Base-by-base conservation (phyloP, 1,140 invertebrate species). In the Schmidtea mediterranea region DNA sequence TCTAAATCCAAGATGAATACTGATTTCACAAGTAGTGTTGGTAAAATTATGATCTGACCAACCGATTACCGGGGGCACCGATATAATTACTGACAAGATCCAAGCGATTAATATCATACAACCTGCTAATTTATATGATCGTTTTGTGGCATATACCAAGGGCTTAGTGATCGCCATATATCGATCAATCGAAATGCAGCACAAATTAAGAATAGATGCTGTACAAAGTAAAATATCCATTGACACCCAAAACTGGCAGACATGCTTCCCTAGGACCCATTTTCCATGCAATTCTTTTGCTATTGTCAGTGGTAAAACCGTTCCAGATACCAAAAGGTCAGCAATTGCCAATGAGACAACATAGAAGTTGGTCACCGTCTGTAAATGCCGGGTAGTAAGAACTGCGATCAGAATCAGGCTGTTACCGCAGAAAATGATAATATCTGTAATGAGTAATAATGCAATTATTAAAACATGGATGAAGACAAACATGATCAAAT, bases 281-380 rank as follows among this genome's bases (percentile, higher is more conserved):
- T 53, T 52, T 19, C 53, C 51, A 8, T 55, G 49, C 12, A 61
- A 48, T 51, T 62, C 60, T 9, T 55, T 47, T 12, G 55, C 49
- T n/a, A 62, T 59, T 22, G 59, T 56, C 49, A 68, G 68, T 2
- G 66, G 66, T 49, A 69, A 53, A 37, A 69, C 62, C 19, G 62
- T 48, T 43, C 63, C 55, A 24, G 64, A 66, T 6, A 67, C 51
- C 19, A 67, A 49, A 39, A 68, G 55, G 52, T 68, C 66, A 13
- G 60, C 56, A 22, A 63, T 46, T 22, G 84, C 86, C 52, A 92
- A 70, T 21, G 81, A 87, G 26, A 86, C 75, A 57, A 94, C 90
- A 67, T 90, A 89, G 58, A 84, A 73, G 65, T 92, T 92, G 38
- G 84, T 90, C 51, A 87, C 82, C 48, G 81, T 82, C 43, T 64